Conservation (phyloP, 1,140 invertebrate genomes). For the Hirudo medicinalis region DNA sequence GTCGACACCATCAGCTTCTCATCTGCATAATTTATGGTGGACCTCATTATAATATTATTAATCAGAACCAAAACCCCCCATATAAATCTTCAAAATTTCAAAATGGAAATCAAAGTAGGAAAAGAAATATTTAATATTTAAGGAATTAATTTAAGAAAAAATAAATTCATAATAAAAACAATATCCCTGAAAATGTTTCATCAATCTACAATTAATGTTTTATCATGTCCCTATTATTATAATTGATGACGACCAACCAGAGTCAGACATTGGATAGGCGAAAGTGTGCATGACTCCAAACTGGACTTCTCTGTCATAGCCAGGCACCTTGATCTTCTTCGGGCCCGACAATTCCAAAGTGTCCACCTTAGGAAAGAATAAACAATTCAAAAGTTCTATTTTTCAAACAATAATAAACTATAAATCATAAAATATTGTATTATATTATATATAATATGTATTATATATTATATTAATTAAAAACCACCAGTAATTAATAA, state of each 20-base stretch:
- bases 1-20: constrained; percentile 84
- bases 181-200: no score
- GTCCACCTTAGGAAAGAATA: constrained; percentile 10
- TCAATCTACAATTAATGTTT: no score
- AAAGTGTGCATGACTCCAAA: constrained; percentile 19
- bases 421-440: neutral
- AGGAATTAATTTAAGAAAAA: no score
- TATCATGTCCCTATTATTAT: neutral
- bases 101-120: no score
- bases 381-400: neutral
- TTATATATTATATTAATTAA: no score
- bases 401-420: neutral
- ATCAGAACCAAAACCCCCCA: no score
- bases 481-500: no score
- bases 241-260: constrained; percentile 9
- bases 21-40: constrained; percentile 38
- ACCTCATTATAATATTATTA: neutral
- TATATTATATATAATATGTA: neutral
- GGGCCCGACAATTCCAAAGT: constrained; percentile 13
- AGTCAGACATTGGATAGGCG: constrained; percentile 17
- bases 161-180: no score
- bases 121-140: no score
- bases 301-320: constrained; percentile 20
- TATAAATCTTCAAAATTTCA: no score
- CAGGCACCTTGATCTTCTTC: constrained; percentile 19